Conservation (phyloP, 2,888 invertebrate species). For the Pollenia amentaria region DNA sequence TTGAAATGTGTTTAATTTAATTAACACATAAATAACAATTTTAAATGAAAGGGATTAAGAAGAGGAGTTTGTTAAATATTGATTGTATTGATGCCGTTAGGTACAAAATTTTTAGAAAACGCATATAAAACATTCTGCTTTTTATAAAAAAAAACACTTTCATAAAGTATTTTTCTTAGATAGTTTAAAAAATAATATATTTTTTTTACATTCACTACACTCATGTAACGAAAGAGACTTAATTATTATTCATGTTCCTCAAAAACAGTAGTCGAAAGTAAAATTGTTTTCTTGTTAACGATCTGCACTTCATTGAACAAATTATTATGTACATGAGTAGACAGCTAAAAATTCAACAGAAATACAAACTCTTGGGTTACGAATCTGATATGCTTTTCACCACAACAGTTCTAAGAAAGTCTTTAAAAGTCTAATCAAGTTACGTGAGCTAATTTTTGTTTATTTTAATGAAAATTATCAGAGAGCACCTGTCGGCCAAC, state of each 20-base stretch:
- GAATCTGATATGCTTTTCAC: slow-evolving; percentile 64
- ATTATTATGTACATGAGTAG: slow-evolving; percentile 55
- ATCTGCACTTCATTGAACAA: slow-evolving; percentile 66
- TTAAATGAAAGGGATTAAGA: no score
- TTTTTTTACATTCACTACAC: background rate
- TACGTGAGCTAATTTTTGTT: slow-evolving; percentile 72
- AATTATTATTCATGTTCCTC: slow-evolving; percentile 37
- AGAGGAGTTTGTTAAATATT: no score
- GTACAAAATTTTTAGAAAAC: no score
- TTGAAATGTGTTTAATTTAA: no score
- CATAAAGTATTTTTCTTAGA: background rate
- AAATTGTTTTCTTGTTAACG: slow-evolving; percentile 34
- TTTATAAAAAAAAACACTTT: no score
- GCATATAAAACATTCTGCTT: no score
- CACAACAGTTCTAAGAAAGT: slow-evolving; percentile 69
- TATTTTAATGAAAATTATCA: slow-evolving; percentile 54
- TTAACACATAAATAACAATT: no score
- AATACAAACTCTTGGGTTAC: slow-evolving; percentile 72
- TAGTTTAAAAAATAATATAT: no score
- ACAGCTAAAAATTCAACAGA: slow-evolving; percentile 48
- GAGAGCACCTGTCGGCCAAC: slow-evolving; percentile 78
- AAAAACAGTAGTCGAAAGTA: slow-evolving; percentile 43
- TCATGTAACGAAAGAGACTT: background rate
- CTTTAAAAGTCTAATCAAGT: slow-evolving; percentile 73
- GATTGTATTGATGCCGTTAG: no score